Percentiles rank a stretch among this genome's conserved stretches.
phyloP scores from a whole-genome alignment of 2,888 invertebrate genomes.

The Phymatocera aterrima region DNA sequence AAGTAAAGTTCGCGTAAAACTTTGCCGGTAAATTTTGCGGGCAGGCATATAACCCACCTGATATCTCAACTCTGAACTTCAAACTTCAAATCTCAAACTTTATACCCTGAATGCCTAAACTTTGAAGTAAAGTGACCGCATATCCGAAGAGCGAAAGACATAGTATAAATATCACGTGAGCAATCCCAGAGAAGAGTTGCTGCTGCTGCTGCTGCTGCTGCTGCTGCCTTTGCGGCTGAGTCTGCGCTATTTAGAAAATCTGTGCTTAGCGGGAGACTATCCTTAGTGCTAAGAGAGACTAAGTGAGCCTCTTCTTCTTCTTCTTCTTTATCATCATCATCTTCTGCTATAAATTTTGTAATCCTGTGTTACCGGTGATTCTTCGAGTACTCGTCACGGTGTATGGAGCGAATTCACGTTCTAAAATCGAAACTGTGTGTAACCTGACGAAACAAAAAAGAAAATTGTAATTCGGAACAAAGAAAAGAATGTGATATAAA shows the following conservation, averaged over 20 bases:
- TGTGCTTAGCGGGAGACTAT: conserved; percentile 64
- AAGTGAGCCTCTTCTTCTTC: background rate
- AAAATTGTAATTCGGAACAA: too few species aligned
- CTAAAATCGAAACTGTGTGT: too few species aligned
- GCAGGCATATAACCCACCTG: too few species aligned
- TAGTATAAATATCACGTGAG: conserved; percentile 65
- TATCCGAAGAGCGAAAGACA: conserved; percentile 43
- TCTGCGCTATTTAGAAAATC: conserved; percentile 66
- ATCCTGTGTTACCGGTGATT: background rate
- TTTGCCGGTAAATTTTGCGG: too few species aligned
- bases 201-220: background rate
- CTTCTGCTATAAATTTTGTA: background rate
- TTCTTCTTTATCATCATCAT: background rate
- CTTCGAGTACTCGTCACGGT: background rate
- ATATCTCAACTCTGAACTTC: too few species aligned
- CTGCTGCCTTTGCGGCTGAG: conserved; percentile 47
- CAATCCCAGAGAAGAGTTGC: conserved; percentile 49
- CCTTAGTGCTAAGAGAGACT: background rate
- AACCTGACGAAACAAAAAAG: too few species aligned
- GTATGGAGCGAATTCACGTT: too few species aligned
- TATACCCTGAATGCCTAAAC: background rate
- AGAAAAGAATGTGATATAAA: too few species aligned
- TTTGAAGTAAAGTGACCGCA: background rate
- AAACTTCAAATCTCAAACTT: too few species aligned
- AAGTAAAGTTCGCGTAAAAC: too few species aligned